These are phyloP conservation scores for Callithrix jacchus DNA, from an alignment of 2,113 vertebrate genomes.

Conservation along the genomic window DNA sequence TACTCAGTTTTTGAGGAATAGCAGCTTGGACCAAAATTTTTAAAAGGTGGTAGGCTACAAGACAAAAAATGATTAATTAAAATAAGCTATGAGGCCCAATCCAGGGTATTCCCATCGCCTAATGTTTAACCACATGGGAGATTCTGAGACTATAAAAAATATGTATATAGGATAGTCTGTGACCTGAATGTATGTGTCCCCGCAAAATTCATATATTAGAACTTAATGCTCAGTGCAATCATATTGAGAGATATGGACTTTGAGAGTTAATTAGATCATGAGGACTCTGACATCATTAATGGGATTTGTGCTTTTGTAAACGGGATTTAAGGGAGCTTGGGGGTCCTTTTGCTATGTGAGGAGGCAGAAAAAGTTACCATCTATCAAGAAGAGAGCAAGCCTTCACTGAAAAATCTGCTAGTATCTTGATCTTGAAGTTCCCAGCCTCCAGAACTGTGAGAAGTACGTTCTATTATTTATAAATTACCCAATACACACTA, in stretches of 20 bases:
- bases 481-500: neutral
- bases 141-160: neutral
- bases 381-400: neutral
- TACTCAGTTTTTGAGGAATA: conserved; percentile 17
- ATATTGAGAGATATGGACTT: neutral
- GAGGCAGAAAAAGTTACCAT: too few relatives aligned
- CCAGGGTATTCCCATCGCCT: neutral
- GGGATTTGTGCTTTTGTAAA: neutral
- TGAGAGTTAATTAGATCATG: neutral
- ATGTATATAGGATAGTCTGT: neutral
- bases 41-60: conserved; percentile 23
- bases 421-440: neutral
- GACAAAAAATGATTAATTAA: neutral
- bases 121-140: neutral
- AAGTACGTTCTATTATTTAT: neutral
- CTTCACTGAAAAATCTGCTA: neutral
- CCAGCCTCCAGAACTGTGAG: neutral
- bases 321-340: too few relatives aligned
- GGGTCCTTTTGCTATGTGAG: neutral
- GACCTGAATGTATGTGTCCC: neutral
- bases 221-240: neutral
- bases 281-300: neutral
- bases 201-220: neutral
- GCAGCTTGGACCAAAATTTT: neutral
- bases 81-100: neutral